A percentile compares a stretch with the other conserved stretches of the same genome.
phyloP scores from a whole-genome alignment of 2,888 invertebrate genomes.

The Zygothrica quintamaculata region DNA sequence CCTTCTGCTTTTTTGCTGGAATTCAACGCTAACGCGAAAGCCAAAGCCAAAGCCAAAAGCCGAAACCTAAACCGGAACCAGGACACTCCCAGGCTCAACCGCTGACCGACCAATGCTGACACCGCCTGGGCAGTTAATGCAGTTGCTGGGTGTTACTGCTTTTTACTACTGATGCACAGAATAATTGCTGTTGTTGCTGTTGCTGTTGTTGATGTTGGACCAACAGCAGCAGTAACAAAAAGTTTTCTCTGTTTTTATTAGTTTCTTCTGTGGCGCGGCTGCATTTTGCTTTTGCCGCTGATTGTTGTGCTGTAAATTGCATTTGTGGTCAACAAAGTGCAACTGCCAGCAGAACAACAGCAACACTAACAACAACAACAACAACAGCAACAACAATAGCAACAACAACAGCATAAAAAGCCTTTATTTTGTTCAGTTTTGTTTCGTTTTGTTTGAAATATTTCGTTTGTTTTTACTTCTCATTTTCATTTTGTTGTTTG shows the following conservation, averaged over 20 bases:
- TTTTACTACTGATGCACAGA: slow-evolving; percentile 53
- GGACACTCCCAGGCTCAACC: not conserved
- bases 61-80: slow-evolving; percentile 25
- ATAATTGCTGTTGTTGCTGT: slow-evolving; percentile 50
- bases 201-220: slow-evolving; percentile 46
- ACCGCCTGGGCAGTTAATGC: slow-evolving; percentile 60
- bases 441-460: slow-evolving; percentile 20
- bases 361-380: slow-evolving; percentile 15
- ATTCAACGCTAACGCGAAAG: slow-evolving; percentile 25
- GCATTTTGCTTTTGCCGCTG: slow-evolving; percentile 63
- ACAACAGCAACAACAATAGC: slow-evolving; percentile 9
- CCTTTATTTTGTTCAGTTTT: slow-evolving; percentile 30
- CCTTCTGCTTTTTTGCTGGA: slow-evolving; percentile 22
- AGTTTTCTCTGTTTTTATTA: slow-evolving; percentile 59
- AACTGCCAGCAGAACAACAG: slow-evolving; percentile 24
- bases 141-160: slow-evolving; percentile 40
- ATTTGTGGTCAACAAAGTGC: slow-evolving; percentile 73
- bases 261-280: slow-evolving; percentile 43
- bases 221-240: slow-evolving; percentile 10
- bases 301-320: slow-evolving; percentile 79
- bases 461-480: slow-evolving; percentile 42
- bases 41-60: slow-evolving; percentile 29
- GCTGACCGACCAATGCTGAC: slow-evolving; percentile 16
- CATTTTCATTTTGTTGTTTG: slow-evolving; percentile 34
- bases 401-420: slow-evolving; percentile 12